phyloP scores from a whole-genome alignment of 2,797 vertebrate species.

The Tokudaia tokunoshimensis region DNA sequence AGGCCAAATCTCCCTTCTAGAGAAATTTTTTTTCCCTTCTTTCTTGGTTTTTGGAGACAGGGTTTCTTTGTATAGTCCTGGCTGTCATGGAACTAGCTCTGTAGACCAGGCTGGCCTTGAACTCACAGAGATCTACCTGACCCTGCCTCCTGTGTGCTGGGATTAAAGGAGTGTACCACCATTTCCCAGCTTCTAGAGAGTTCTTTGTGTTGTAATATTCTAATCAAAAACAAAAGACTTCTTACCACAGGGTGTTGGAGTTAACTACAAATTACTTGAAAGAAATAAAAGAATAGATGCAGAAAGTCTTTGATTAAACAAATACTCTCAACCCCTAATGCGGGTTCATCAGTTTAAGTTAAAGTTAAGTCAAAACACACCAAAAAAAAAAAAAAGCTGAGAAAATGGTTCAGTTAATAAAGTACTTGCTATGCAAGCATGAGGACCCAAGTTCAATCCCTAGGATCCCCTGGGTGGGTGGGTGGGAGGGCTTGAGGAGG shows the following conservation, averaged over 20 bases:
- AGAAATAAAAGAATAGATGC: not conserved
- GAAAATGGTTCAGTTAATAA: not conserved
- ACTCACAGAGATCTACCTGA: not conserved
- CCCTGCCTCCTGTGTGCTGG: not conserved
- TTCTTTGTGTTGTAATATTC: not conserved
- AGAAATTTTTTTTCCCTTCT: not conserved
- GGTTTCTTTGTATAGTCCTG: not conserved
- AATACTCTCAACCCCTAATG: not conserved
- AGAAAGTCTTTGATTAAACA: constrained; percentile 47
- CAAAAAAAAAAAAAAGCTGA: not conserved
- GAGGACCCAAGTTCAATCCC: not conserved
- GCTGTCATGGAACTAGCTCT: not conserved
- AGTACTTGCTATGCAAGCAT: not conserved
- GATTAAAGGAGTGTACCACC: not conserved
- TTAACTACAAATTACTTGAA: constrained; percentile 37
- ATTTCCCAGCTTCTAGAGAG: not conserved
- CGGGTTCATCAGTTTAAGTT: not conserved
- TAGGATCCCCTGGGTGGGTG: not conserved
- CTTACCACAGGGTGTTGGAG: not conserved
- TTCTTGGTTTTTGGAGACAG: not conserved
- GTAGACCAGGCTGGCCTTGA: not conserved
- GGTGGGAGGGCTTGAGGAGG: not conserved
- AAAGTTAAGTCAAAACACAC: not conserved
- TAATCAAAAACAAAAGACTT: constrained; percentile 26
- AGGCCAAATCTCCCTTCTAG: not conserved